Evolutionary conservation across 2,888 invertebrate genomes (phyloP).

Genomic region (Endotricha flammealis): DNA sequence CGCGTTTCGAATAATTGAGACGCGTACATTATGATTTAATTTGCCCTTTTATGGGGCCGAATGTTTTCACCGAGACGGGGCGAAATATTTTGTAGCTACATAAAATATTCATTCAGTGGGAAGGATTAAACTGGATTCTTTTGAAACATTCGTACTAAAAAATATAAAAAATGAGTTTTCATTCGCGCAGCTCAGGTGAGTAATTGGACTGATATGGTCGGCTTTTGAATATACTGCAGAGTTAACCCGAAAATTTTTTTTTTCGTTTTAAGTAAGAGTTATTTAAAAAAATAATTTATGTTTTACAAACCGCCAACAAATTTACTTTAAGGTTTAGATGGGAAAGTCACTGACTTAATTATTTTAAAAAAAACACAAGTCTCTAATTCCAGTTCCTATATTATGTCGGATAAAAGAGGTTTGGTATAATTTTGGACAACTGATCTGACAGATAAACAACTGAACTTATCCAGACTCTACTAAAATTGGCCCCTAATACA

Average conservation of each 20-base stretch:
- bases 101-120: constrained; percentile 25
- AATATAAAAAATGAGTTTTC: background rate
- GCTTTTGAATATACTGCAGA: background rate
- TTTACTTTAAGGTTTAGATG: too few relatives aligned
- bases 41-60: constrained; percentile 60
- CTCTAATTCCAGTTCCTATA: too few relatives aligned
- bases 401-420: too few relatives aligned
- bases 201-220: background rate
- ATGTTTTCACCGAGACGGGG: constrained; percentile 40
- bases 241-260: background rate
- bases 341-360: too few relatives aligned
- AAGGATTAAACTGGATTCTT: constrained; percentile 28
- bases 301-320: too few relatives aligned
- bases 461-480: too few relatives aligned
- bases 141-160: constrained; percentile 10
- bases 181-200: background rate
- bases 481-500: too few relatives aligned
- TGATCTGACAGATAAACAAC: too few relatives aligned
- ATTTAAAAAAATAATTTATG: too few relatives aligned
- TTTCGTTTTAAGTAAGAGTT: too few relatives aligned
- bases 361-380: too few relatives aligned
- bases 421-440: too few relatives aligned
- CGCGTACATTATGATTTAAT: constrained; percentile 71
- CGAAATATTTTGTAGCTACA: constrained; percentile 38
- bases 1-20: constrained; percentile 72